Conservation (phyloP, 2,888 invertebrate species). For the Aelia acuminata region DNA sequence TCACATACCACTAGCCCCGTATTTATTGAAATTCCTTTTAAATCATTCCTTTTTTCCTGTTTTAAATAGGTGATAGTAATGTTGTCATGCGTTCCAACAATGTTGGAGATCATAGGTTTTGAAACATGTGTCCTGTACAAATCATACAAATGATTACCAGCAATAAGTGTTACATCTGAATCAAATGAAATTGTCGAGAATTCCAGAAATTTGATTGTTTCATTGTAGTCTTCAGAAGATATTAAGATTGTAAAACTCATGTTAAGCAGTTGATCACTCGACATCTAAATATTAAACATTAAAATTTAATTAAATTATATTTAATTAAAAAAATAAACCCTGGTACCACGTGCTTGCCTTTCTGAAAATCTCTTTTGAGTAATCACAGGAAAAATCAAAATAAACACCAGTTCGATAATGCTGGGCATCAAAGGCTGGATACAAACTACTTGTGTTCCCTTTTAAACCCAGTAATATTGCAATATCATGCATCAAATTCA, state of each 20-base stretch:
- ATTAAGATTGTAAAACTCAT: slow-evolving; percentile 49
- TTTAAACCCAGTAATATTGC: neutral
- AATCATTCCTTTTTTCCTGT: neutral
- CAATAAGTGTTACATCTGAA: neutral
- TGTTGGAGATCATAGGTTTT: slow-evolving; percentile 50
- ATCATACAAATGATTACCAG: slow-evolving; percentile 56
- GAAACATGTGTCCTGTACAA: slow-evolving; percentile 62
- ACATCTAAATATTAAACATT: slow-evolving; percentile 30
- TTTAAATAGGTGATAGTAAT: neutral
- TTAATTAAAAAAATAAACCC: neutral
- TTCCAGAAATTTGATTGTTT: slow-evolving; percentile 36
- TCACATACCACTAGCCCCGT: slow-evolving; percentile 39
- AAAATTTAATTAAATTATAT: neutral
- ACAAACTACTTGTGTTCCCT: neutral
- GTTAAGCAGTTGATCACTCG: slow-evolving; percentile 31
- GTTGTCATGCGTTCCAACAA: slow-evolving; percentile 54
- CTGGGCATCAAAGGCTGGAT: slow-evolving; percentile 34
- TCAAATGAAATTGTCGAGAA: slow-evolving; percentile 55
- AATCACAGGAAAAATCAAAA: slow-evolving; percentile 61
- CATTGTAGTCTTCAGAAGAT: slow-evolving; percentile 27
- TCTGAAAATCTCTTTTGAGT: slow-evolving; percentile 57
- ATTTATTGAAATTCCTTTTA: slow-evolving; percentile 40
- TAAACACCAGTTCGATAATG: slow-evolving; percentile 55
- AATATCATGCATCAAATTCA: neutral
- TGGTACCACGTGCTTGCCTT: slow-evolving; percentile 64